These are phyloP conservation scores for Fissipunctia ypsillon DNA, from an alignment of 2,888 invertebrate species.

Conservation along the genomic window DNA sequence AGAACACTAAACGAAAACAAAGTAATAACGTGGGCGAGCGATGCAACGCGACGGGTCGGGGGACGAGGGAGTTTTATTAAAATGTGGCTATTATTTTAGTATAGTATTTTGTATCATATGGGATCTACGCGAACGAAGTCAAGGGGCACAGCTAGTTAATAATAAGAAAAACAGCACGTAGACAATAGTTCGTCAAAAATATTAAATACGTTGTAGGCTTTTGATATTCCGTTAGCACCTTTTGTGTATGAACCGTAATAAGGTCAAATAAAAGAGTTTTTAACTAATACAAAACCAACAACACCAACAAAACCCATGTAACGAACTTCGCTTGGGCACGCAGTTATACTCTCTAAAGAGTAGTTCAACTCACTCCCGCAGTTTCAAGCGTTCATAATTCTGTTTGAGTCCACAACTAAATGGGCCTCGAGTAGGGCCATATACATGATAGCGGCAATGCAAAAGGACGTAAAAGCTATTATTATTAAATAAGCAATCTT, in stretches of 20 bases:
- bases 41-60: too few species aligned
- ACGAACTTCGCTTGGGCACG: slow-evolving; percentile 24
- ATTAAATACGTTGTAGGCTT: not conserved
- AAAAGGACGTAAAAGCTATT: slow-evolving; percentile 28
- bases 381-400: slow-evolving; percentile 51
- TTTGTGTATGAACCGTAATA: not conserved
- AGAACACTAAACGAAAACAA: too few species aligned
- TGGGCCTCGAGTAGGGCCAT: slow-evolving; percentile 23
- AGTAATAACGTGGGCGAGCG: too few species aligned
- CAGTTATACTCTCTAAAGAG: slow-evolving; percentile 48
- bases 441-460: slow-evolving; percentile 40
- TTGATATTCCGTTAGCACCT: not conserved
- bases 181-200: not conserved
- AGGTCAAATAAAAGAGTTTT: slow-evolving; percentile 29
- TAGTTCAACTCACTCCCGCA: slow-evolving; percentile 43
- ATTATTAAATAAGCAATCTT: slow-evolving; percentile 58
- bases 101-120: too few species aligned
- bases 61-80: too few species aligned
- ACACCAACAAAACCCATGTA: slow-evolving; percentile 18
- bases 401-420: slow-evolving; percentile 43
- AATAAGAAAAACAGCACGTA: too few species aligned
- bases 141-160: too few species aligned
- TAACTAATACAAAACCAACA: too few species aligned
- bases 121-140: too few species aligned
- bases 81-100: too few species aligned